Evolutionary conservation across 2,888 invertebrate genomes (phyloP), one percentile per base, ranked within the genome.

Genomic region (Penaeus monodon): DNA sequence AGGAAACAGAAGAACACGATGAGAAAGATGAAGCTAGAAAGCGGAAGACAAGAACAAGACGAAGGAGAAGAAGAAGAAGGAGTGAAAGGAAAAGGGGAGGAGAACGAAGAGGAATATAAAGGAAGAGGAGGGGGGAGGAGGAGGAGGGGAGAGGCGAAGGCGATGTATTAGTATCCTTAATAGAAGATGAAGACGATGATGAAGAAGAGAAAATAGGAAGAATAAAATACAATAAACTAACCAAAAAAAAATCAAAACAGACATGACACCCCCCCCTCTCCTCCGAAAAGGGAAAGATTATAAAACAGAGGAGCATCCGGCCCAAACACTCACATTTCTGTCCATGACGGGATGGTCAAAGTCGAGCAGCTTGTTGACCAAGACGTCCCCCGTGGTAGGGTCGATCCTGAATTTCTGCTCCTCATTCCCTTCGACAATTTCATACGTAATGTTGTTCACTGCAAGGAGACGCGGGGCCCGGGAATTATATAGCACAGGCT

Each of bases 371-470:
- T 94, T 95, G 91, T 96, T 95, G 0, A 97, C 96, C 83, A 95
- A 94, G 64, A 98, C 97, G 91, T 96, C 96, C 12, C 99, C 99
- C 20, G 97, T 97, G 27, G 94, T 92, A 7, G 94, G 93, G 92
- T 98, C 97, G 85, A 99, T 97, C 20, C 94, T 93, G 92, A 98
- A 98, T 24, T 95, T 94, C 84, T 96, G 95, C 29, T 85, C 88
- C 29, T 86, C 84, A 64, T 86, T 83, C 6, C 82, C 86, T 63
- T 86, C 82, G 17, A 86, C 73, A n/a, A 83, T 86, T 64, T 82
- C 76, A 44, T 68, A 82, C 22, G 77, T 79, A 78, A 86, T 78
- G 78, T 82, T 77, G 33, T 86, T 83, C 66, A 86, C 86, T 86
- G 81, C 33, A 22, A 57, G 20, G 57, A 57, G 1, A 57, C 17